Conservation (phyloP, 2,888 invertebrate genomes). For the Pachymerium ferrugineum region DNA sequence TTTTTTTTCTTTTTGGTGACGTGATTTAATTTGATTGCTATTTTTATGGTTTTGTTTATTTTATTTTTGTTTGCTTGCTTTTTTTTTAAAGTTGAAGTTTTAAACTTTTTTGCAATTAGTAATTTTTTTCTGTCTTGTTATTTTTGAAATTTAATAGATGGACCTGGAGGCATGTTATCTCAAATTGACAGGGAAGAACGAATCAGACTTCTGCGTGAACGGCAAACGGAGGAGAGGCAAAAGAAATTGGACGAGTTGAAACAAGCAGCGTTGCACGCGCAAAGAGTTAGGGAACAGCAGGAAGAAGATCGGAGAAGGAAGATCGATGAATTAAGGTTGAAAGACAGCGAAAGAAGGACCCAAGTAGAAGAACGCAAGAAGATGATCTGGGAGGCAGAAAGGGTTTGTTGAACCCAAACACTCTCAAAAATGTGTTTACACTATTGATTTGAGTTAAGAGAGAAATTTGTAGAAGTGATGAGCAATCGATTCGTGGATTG, state of each 20-base stretch:
- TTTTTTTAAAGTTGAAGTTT: not conserved
- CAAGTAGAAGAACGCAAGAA: constrained; percentile 83
- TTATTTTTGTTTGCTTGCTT: not conserved
- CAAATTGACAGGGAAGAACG: constrained; percentile 47
- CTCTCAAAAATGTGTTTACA: not conserved
- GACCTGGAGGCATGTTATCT: not conserved
- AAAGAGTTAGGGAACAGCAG: constrained; percentile 80
- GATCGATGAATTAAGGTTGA: constrained; percentile 72
- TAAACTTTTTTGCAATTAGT: no score
- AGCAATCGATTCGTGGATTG: no score
- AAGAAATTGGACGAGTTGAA: constrained; percentile 82
- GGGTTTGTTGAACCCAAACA: constrained; percentile 34
- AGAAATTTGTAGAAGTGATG: no score
- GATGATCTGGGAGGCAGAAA: constrained; percentile 80
- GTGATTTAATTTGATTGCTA: not conserved
- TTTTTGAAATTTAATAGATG: constrained; percentile 12
- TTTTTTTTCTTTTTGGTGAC: no score
- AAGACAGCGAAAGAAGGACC: constrained; percentile 53
- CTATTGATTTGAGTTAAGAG: not conserved
- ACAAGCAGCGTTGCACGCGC: constrained; percentile 69
- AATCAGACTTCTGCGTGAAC: constrained; percentile 60
- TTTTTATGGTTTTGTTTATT: not conserved
- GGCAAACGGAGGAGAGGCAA: constrained; percentile 83
- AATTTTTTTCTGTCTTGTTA: no score
- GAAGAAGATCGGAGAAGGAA: constrained; percentile 75